A percentile compares a stretch with the other conserved stretches of the same genome.
Evolutionary conservation across 2,797 vertebrate genomes (phyloP).

Genomic region (Eulemur coronatus): DNA sequence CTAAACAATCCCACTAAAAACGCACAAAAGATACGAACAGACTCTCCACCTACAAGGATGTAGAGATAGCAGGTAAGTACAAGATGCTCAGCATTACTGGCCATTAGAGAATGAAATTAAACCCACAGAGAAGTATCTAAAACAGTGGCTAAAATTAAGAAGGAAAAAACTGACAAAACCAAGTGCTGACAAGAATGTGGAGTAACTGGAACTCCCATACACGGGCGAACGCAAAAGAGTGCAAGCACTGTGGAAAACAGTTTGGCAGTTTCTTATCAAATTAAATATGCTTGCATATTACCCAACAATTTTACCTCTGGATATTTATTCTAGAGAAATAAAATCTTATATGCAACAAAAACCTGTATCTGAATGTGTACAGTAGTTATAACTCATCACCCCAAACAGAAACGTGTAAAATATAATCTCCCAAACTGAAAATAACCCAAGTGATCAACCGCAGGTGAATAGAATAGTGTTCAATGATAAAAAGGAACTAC

Average conservation of each 20-base stretch:
- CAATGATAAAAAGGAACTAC: not conserved
- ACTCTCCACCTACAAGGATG: not conserved
- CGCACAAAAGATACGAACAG: not conserved
- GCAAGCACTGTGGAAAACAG: not conserved
- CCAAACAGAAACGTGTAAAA: not conserved
- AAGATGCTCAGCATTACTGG: not conserved
- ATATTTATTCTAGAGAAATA: not conserved
- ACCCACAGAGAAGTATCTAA: not conserved
- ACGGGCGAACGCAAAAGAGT: not conserved
- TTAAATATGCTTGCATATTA: not conserved
- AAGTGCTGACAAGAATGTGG: not conserved
- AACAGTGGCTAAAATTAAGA: not conserved
- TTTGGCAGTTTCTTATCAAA: not conserved
- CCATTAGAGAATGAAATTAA: not conserved
- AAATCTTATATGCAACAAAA: not conserved
- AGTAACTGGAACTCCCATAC: not conserved
- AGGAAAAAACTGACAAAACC: not conserved
- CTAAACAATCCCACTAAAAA: slow-evolving; percentile 5
- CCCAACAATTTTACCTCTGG: not conserved
- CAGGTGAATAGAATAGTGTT: not conserved
- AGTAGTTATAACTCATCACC: not conserved
- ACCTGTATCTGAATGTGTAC: not conserved
- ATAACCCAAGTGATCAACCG: not conserved
- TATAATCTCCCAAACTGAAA: not conserved
- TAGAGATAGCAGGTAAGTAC: not conserved